Conservation (phyloP, 2,888 invertebrate genomes). For the Villa cingulata region DNA sequence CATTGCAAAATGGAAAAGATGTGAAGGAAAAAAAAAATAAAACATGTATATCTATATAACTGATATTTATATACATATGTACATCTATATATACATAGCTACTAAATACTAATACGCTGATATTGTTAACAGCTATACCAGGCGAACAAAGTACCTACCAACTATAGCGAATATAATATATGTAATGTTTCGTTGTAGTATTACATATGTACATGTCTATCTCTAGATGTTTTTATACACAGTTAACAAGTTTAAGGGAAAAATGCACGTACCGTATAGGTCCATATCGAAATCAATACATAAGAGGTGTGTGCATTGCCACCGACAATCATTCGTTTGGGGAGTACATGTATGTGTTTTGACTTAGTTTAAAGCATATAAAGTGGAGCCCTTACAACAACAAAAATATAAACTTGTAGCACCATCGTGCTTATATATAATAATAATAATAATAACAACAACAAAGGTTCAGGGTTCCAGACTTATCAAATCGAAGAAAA, state of each 20-base stretch:
- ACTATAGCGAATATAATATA: too few relatives aligned
- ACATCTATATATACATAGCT: too few relatives aligned
- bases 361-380: slow-evolving; percentile 1
- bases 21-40: too few relatives aligned
- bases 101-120: too few relatives aligned
- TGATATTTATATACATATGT: too few relatives aligned
- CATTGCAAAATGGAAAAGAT: not conserved
- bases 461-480: not conserved
- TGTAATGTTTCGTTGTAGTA: too few relatives aligned
- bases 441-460: not conserved
- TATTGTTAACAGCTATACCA: too few relatives aligned
- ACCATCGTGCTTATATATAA: not conserved
- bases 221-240: too few relatives aligned
- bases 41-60: too few relatives aligned
- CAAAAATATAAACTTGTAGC: not conserved
- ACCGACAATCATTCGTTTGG: not conserved
- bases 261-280: not conserved
- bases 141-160: too few relatives aligned
- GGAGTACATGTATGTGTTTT: not conserved
- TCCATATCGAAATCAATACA: not conserved
- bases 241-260: not conserved
- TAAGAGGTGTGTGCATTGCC: not conserved
- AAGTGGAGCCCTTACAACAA: not conserved
- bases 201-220: too few relatives aligned
- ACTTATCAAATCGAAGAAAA: not conserved